Percentiles rank a stretch among this genome's conserved stretches.
Conservation (phyloP, 1,140 invertebrate species). For the Drosophila asahinai region DNA sequence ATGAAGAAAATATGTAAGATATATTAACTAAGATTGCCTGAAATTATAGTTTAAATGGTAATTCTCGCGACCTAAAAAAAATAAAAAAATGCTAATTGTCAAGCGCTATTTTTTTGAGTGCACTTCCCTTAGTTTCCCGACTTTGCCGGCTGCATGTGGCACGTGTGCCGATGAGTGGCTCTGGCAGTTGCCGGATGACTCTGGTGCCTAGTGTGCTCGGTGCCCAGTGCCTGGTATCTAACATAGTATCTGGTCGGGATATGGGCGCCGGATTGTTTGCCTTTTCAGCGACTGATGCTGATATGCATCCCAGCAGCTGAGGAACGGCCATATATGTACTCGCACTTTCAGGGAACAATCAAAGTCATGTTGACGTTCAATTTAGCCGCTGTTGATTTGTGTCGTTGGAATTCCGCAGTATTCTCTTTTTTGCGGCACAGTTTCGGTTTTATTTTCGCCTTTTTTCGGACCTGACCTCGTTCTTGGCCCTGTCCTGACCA, state of each 20-base stretch:
- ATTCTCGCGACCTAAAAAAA: background rate
- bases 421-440: conserved; percentile 16
- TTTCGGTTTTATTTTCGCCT: conserved; percentile 21
- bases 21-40: background rate
- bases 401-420: conserved; percentile 53
- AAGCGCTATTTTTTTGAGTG: background rate
- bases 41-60: background rate
- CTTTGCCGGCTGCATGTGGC: conserved; percentile 30
- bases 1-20: background rate
- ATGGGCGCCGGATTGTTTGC: conserved; percentile 36
- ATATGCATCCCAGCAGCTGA: conserved; percentile 38
- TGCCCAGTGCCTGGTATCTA: conserved; percentile 21
- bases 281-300: conserved; percentile 42
- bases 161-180: conserved; percentile 53
- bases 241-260: conserved; percentile 29
- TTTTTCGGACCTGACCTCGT: conserved; percentile 41
- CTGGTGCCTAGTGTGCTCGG: background rate
- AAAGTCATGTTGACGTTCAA: conserved; percentile 80
- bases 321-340: conserved; percentile 17
- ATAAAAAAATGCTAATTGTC: background rate
- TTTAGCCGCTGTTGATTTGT: conserved; percentile 78
- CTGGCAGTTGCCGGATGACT: conserved; percentile 21
- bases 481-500: conserved; percentile 45
- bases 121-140: background rate
- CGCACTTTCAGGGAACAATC: conserved; percentile 60